Base-by-base conservation (phyloP, 2,797 vertebrate genomes). In the Rhynchotus rufescens region DNA sequence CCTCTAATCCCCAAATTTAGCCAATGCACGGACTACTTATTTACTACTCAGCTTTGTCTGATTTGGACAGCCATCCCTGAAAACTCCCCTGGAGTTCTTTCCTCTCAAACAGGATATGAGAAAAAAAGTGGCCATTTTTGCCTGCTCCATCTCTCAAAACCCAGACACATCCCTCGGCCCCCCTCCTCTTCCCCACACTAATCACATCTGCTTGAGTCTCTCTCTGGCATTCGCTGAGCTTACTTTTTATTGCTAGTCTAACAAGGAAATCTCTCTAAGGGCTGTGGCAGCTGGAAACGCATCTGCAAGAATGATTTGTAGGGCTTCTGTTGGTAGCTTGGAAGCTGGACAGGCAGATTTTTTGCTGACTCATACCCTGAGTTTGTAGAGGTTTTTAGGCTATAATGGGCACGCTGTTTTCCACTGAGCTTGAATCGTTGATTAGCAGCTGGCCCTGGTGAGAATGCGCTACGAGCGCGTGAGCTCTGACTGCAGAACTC, bases 261-360 rank as follows among this genome's bases (percentile, higher is more conserved):
- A 88, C 34, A 44, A 72, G 83, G 5, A 80, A 89, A 80, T 64
- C 38, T 83, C 73, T 91, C 77, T 1, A 10, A 85, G 73, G 77
- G 30, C 32, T 75, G 49, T 80, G 80, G 68, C 88, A 91, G 80
- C 77, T 88, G 92, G 74, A 77, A 60, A 71, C 89, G 40, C 93
- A 89, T 51, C 85, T 89, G 83, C 52, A 87, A 28, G 44, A 77
- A 23, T 77, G 59, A 85, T 73, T 78, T 92, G 83, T 56, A 67
- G 16, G 34, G 54, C 32, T 87, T 85, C 66, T 83, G n/a, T n/a
- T 42, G 44, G 47, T 28, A 40, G 52, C 23, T 62, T 9, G 21
- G 77, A 77, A 67, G 73, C 59, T 74, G 87, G 73, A 32, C 76
- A 47, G 57, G 25, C 54, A 84, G 60, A 19, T 45, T 60, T 85